phyloP scores from a whole-genome alignment of 2,888 invertebrate genomes.

The Sympetrum striolatum region DNA sequence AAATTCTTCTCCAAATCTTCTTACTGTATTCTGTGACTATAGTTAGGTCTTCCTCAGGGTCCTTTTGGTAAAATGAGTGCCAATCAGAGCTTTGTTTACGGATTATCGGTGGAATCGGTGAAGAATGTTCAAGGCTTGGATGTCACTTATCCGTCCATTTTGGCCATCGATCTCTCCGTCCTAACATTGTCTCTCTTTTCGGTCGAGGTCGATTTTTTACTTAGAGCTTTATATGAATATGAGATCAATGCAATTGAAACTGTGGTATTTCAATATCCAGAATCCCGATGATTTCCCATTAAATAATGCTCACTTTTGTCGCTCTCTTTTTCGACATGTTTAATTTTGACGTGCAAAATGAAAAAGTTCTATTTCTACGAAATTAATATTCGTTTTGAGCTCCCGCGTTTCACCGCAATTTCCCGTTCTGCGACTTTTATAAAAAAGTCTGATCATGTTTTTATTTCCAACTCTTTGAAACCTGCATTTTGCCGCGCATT shows the following conservation, averaged over 20 bases:
- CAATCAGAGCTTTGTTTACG: too few species aligned
- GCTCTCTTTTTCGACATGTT: not conserved
- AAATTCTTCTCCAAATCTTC: too few species aligned
- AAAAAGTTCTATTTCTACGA: slow-evolving; percentile 11
- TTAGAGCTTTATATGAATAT: not conserved
- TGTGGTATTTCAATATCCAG: not conserved
- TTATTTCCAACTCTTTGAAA: not conserved
- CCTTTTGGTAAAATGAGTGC: too few species aligned
- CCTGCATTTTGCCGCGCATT: not conserved
- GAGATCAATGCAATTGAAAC: not conserved
- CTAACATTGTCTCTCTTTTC: not conserved
- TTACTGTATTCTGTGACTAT: too few species aligned
- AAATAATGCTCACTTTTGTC: not conserved
- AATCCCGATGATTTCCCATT: not conserved
- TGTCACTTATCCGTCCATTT: too few species aligned
- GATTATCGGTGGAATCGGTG: too few species aligned
- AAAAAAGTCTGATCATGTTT: not conserved
- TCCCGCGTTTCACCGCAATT: not conserved
- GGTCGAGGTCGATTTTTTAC: not conserved
- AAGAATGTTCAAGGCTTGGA: too few species aligned
- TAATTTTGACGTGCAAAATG: not conserved
- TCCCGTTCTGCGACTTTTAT: not conserved
- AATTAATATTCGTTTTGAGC: not conserved
- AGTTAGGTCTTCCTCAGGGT: too few species aligned
- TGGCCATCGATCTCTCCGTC: not conserved